Evolutionary conservation across 2,888 invertebrate species (phyloP).

Genomic region (Drosophila heteroneura): DNA sequence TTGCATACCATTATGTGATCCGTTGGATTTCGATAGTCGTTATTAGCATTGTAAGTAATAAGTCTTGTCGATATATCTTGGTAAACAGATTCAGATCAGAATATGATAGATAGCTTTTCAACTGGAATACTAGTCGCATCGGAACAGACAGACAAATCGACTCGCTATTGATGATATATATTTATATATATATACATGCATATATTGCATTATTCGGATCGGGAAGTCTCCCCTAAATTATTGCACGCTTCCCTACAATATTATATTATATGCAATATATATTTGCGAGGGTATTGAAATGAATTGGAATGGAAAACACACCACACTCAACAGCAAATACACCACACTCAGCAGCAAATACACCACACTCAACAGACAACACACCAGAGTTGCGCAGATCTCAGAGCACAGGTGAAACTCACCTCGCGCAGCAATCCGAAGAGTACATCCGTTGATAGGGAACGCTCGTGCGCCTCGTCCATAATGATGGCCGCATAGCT

Average conservation of each 20-base stretch:
- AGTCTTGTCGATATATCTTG: neutral
- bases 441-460: constrained; percentile 98
- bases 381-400: neutral
- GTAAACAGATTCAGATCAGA: neutral
- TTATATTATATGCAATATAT: neutral
- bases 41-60: neutral
- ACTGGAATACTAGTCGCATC: no score
- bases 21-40: neutral
- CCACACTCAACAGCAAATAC: neutral
- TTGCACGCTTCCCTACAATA: neutral
- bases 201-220: neutral
- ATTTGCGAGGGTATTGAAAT: neutral
- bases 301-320: neutral
- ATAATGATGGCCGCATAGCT: constrained; percentile 99
- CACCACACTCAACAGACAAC: neutral
- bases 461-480: constrained; percentile 99
- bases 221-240: neutral
- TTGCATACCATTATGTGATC: neutral
- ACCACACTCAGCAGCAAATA: neutral
- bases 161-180: neutral
- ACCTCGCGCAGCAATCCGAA: constrained; percentile 98
- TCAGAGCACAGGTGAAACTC: constrained; percentile 81
- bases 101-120: no score
- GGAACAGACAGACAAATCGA: neutral
- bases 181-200: neutral